phyloP scores from a whole-genome alignment of 2,888 invertebrate species.

The Nudaria mundana region DNA sequence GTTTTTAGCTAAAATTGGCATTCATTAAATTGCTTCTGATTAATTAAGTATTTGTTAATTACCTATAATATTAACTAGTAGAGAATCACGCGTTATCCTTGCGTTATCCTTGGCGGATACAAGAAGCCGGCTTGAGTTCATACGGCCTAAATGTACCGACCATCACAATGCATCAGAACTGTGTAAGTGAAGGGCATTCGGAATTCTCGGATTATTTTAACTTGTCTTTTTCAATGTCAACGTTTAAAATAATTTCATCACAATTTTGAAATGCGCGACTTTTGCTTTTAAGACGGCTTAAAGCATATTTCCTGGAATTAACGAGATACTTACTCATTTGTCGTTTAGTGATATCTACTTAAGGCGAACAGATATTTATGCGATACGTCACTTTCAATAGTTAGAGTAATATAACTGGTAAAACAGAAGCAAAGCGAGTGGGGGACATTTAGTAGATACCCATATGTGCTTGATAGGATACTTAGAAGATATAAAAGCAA shows the following conservation, averaged over 20 bases:
- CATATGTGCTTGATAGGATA: too few species aligned
- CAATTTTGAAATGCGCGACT: constrained; percentile 77
- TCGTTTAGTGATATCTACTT: constrained; percentile 34
- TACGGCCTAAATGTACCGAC: constrained; percentile 71
- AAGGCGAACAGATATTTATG: constrained; percentile 17
- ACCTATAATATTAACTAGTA: too few species aligned
- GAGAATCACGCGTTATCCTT: too few species aligned
- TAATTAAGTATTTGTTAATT: too few species aligned
- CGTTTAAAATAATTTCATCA: constrained; percentile 82
- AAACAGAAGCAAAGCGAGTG: too few species aligned
- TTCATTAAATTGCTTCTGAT: too few species aligned
- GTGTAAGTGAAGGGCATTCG: constrained; percentile 75
- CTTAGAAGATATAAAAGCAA: too few species aligned
- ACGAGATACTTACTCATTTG: constrained; percentile 62
- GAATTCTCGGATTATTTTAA: constrained; percentile 79
- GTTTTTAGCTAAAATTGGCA: too few species aligned
- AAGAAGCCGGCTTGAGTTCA: constrained; percentile 57
- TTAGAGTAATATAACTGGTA: too few species aligned
- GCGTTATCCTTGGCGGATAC: constrained; percentile 46
- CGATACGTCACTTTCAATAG: too few species aligned
- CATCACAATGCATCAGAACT: constrained; percentile 77
- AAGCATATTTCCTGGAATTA: constrained; percentile 76
- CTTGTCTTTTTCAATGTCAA: constrained; percentile 81
- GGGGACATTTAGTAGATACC: too few species aligned
- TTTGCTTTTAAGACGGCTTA: constrained; percentile 75